These are phyloP conservation scores for Daubentonia madagascariensis DNA, from an alignment of 2,113 vertebrate species.

Conservation along the genomic window DNA sequence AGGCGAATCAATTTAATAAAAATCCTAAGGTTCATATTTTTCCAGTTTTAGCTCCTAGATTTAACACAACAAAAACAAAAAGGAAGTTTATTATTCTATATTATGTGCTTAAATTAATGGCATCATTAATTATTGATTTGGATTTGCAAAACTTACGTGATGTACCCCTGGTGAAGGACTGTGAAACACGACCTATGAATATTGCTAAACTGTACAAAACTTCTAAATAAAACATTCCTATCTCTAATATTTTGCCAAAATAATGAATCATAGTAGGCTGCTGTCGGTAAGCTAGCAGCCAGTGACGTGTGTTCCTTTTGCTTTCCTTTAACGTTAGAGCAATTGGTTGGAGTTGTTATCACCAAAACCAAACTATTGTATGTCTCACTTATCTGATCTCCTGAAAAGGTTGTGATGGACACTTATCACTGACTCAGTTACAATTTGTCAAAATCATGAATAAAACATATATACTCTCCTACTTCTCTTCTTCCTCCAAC, in stretches of 20 bases:
- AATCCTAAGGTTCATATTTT: neutral
- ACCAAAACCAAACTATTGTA: neutral
- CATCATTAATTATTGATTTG: constrained; percentile 10
- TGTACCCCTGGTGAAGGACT: neutral
- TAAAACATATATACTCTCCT: neutral
- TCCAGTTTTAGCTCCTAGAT: neutral
- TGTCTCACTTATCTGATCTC: neutral
- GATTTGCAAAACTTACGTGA: neutral
- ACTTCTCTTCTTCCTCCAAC: neutral
- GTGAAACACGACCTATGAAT: constrained; percentile 18
- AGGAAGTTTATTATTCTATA: neutral
- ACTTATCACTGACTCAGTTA: neutral
- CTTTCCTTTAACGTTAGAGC: neutral
- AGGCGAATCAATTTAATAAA: neutral
- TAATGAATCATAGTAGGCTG: constrained; percentile 65
- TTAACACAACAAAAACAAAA: neutral
- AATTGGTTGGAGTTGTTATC: constrained; percentile 9
- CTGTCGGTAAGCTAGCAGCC: constrained; percentile 47
- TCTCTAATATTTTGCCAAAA: constrained; percentile 61
- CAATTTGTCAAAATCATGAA: neutral
- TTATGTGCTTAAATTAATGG: neutral
- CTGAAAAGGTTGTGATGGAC: neutral
- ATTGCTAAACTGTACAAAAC: constrained; percentile 49
- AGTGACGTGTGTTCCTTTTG: constrained; percentile 58
- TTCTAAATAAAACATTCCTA: constrained; percentile 70